Evolutionary conservation across 2,797 vertebrate species (phyloP), one percentile per base, ranked within the genome.

Genomic region (Tragelaphus oryx): DNA sequence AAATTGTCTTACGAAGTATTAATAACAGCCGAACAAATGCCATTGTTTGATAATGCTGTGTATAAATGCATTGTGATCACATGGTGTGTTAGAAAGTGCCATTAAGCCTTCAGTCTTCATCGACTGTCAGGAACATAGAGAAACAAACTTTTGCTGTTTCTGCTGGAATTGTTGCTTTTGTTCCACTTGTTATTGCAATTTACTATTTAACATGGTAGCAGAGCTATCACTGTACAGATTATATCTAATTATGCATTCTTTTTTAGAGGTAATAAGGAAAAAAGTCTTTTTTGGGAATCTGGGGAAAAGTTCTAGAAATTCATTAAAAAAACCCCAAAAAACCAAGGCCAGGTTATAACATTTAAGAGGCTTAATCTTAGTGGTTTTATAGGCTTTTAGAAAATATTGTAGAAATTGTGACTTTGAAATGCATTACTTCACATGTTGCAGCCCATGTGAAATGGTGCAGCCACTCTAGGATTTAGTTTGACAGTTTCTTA

Each of bases 371-470:
- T 90, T 93, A 74, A 24, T 68, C 57, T 87, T 88, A 62, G 0
- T 71, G 9, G 13, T 57, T 85, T 82, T 90, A 37, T 16, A 94
- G 71, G 22, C 55, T 89, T 89, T n/a, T 30, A 81, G 62, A 81
- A 94, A 91, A 71, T 52, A 28, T 37, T 91, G 86, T 88, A 80
- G 60, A 95, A 96, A 20, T 80, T 4, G 8, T 86, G 83, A 82
- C 13, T 93, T 65, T 85, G 13, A 57, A 20, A 57, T 91, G 14
- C 30, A 55, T 89, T 55, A 68, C 22, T 16, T 90, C n/a, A 22
- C 22, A 33, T 55, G n/a, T 75, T 89, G 24, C 82, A 90, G 26
- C 26, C 37, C 88, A 30, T 89, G 28, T 91, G 50, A 83, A 78
- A 50, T n/a, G n/a, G 75, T 78, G 28, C 22, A 75, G 76, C 50